These are phyloP conservation scores for Globodera rostochiensis DNA, from an alignment of 1,140 invertebrate genomes.

Conservation along the genomic window DNA sequence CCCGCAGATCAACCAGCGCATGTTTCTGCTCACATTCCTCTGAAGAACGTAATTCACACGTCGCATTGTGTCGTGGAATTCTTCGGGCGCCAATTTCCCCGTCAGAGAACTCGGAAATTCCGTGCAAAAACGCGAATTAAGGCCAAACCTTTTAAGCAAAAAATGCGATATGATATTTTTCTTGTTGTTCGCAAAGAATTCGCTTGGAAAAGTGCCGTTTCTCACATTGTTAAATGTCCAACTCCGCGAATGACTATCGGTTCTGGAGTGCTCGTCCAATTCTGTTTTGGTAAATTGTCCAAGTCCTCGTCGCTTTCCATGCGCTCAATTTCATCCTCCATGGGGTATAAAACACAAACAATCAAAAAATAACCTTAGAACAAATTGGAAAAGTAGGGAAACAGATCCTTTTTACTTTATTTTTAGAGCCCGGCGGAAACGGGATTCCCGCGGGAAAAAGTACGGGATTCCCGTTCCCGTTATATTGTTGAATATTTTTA, in stretches of 20 bases:
- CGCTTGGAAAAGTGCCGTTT: background rate
- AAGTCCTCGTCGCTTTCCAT: slow-evolving; percentile 60
- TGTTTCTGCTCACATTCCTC: slow-evolving; percentile 44
- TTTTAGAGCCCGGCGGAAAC: too few relatives aligned
- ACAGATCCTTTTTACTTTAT: background rate
- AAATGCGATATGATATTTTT: background rate
- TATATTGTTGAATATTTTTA: too few relatives aligned
- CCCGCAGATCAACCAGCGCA: slow-evolving; percentile 62
- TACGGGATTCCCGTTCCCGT: too few relatives aligned
- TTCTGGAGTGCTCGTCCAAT: slow-evolving; percentile 32
- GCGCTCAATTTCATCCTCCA: slow-evolving; percentile 62
- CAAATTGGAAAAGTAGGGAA: background rate
- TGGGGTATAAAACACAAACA: slow-evolving; percentile 27
- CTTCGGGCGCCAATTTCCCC: slow-evolving; percentile 63
- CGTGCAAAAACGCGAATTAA: slow-evolving; percentile 64
- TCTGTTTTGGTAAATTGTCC: slow-evolving; percentile 34
- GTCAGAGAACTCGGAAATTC: slow-evolving; percentile 61
- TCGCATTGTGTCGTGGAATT: slow-evolving; percentile 56
- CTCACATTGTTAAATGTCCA: slow-evolving; percentile 60
- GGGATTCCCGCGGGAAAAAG: too few relatives aligned
- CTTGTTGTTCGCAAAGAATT: background rate
- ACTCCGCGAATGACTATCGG: slow-evolving; percentile 61
- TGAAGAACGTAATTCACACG: slow-evolving; percentile 61
- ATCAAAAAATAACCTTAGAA: background rate
- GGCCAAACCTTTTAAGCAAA: slow-evolving; percentile 57